phyloP scores from a whole-genome alignment of 1,140 invertebrate genomes.

The Adoxophyes honmai region DNA sequence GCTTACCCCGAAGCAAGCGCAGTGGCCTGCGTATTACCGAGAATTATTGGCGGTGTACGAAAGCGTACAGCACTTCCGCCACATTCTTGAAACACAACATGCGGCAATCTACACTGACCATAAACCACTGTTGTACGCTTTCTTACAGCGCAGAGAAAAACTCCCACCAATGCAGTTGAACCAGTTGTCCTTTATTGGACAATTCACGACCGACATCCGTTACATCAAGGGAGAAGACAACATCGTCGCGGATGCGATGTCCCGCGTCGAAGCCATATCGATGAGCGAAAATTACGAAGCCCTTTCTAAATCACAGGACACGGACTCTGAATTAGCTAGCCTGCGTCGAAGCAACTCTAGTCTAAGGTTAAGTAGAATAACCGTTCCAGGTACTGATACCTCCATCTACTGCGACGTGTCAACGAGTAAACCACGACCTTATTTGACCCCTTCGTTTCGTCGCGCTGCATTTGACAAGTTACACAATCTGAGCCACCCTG shows the following conservation, averaged over 20 bases:
- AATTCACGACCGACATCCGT: constrained; percentile 50
- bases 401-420: not conserved
- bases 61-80: not conserved
- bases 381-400: not conserved
- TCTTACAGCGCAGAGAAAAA: not conserved
- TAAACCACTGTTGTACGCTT: not conserved
- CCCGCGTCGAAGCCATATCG: constrained; percentile 17
- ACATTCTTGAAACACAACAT: not conserved
- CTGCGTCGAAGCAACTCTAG: not conserved
- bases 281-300: too few relatives aligned
- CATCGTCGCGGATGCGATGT: constrained; percentile 32
- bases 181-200: constrained; percentile 16
- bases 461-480: not conserved
- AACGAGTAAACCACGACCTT: not conserved
- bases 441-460: not conserved
- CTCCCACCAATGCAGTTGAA: not conserved
- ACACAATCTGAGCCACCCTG: not conserved
- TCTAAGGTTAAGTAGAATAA: not conserved
- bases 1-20: not conserved
- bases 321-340: not conserved
- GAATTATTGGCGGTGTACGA: not conserved
- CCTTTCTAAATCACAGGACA: not conserved
- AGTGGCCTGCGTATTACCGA: not conserved
- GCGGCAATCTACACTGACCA: not conserved
- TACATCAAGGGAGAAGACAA: constrained; percentile 45